Evolutionary conservation across 2,113 vertebrate genomes (phyloP), one percentile per base, ranked within the genome.

Genomic region (Microcebus lehilahytsara): DNA sequence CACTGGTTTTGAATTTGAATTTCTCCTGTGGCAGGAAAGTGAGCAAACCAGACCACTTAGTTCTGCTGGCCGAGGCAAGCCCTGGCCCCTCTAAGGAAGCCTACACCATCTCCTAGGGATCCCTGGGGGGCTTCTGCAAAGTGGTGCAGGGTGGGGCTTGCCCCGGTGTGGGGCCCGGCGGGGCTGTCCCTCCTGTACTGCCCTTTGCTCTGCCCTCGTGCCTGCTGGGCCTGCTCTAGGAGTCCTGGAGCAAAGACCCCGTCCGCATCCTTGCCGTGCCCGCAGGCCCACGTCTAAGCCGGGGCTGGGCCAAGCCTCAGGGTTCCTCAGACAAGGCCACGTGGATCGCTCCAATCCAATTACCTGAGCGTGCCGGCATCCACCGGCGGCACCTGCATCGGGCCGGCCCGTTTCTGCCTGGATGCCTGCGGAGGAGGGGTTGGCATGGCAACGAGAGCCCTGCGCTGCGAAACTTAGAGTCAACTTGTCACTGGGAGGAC

Each of bases 371-470:
- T 89, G 91, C 79, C 95, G n/a, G 53, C 74, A 97, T 96, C 78
- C 62, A 17, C 95, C 40, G 74, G 96, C 60, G 12, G 86, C 85
- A 91, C 91, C 22, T 49, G 95, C 91, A 77, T 97, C 1, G 60
- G 87, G 97, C 96, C 96, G 75, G 98, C 98, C 97, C 95, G 81
- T 84, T 96, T 97, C 98, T 98, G 90, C 96, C 95, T 92, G 96
- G 96, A 93, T 97, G 92, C 96, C 93, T 96, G 90, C 95, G 25
- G 46, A 84, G 92, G 94, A 98, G 95, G 85, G 22, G 98, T 98
- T 99, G 98, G 96, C 98, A 99, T 98, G 97, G 98, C 97, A 98
- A 99, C 98, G 1, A 79, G 97, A 96, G 96, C 97, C 98, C 96
- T 40, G 79, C 85, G 81, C 97, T 97, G 91, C 95, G 87, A 97